These are phyloP conservation scores for Cephus runcator DNA, from an alignment of 2,888 invertebrate genomes.

Conservation along the genomic window DNA sequence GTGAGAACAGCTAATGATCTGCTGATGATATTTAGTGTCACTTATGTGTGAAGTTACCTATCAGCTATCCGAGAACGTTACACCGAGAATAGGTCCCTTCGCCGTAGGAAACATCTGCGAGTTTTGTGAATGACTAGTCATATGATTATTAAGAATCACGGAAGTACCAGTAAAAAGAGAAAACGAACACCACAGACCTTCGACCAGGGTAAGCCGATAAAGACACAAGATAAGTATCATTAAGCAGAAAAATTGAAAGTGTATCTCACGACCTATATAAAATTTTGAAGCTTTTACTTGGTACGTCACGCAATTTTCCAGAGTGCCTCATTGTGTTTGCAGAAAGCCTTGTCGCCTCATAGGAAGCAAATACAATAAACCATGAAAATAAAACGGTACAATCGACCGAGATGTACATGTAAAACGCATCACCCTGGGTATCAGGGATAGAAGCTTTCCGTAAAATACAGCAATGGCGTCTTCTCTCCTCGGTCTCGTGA, in stretches of 20 bases:
- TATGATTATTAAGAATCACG: conserved; percentile 24
- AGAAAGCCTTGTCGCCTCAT: background rate
- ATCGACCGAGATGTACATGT: background rate
- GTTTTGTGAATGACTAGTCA: conserved; percentile 24
- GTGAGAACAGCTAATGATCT: conserved; percentile 28
- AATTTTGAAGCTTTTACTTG: background rate
- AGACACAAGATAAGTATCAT: background rate
- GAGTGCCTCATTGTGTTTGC: background rate
- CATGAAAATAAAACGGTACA: background rate
- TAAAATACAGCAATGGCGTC: background rate
- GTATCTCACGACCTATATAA: background rate
- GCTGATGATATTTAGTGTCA: conserved; percentile 32
- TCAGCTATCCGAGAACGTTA: conserved; percentile 11
- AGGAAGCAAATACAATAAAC: background rate
- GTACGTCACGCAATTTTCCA: background rate
- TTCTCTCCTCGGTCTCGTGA: background rate
- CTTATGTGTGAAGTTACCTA: conserved; percentile 23
- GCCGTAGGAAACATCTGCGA: conserved; percentile 18
- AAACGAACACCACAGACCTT: background rate
- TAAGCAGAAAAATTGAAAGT: background rate
- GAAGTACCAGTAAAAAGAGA: background rate
- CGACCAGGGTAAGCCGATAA: background rate
- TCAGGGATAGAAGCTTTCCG: background rate
- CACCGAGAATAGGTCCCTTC: conserved; percentile 11
- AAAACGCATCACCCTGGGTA: background rate